Base-by-base conservation (phyloP, 1,140 invertebrate genomes). In the Drosophila trapezifrons region DNA sequence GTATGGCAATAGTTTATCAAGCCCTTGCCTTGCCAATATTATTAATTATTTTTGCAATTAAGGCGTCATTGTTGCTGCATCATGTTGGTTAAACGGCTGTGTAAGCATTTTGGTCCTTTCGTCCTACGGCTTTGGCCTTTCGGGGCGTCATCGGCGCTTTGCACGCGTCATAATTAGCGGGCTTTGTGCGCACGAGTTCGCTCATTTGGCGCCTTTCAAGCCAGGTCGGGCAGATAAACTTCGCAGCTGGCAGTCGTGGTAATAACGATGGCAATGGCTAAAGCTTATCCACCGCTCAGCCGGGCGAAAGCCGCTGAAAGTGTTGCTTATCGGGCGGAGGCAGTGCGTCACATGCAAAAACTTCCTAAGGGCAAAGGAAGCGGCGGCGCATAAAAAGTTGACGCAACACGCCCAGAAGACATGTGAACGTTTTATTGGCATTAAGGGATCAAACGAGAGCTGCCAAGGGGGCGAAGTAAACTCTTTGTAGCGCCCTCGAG, bases 41-140 rank as follows among this genome's bases (percentile, higher is more conserved):
- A 89, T 89, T 89, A 89, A 89, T 89, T 89, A 89, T 89, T 85
- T 89, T 75, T 72, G 80, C 84, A 90, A 89, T 89, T 90, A 89
- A 84, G 63, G 84, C 78, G 58, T 69, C 80, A 90, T 89, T 89
- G 85, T 89, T 89, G 77, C 84, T 89, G 80, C 80, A 89, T 87
- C 84, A 87, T 69, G 84, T 77, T 64, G 79, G 47, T 63, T 79
- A 77, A 87, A 73, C 38, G 78, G 47, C 76, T 79, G 72, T 72
- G 79, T 89, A 89, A 87, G 84, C 83, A 73, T 73, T 76, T 63
- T 6, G 43, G 20, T 40, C 38, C 29, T 10, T 10, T 38, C 15
- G 55, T 29, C 51, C 47, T 56, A 45, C 62, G 80, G 29, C 42
- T 51, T 64, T 64, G 7, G 62, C 22, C 47, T 42, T 43, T 52